These are phyloP conservation scores for Zaprionus davidi DNA, from an alignment of 1,140 invertebrate species.

Conservation along the genomic window DNA sequence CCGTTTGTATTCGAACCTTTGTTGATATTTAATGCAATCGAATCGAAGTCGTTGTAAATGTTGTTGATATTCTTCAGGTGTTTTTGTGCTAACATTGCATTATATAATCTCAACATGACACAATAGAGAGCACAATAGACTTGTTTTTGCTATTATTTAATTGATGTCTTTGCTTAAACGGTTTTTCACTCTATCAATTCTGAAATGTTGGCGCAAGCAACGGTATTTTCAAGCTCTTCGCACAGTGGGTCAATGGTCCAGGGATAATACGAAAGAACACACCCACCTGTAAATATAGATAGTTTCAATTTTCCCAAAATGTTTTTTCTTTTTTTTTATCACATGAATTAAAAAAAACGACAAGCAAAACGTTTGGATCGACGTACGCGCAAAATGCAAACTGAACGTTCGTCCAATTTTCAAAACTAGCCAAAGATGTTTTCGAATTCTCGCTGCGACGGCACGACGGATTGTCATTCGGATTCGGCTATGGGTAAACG, in stretches of 20 bases:
- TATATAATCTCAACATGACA: conserved; percentile 65
- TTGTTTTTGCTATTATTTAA: conserved; percentile 45
- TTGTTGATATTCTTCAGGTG: conserved; percentile 52
- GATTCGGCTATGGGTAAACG: conserved; percentile 29
- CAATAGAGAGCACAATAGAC: conserved; percentile 28
- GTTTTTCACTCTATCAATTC: background rate
- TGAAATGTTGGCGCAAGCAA: background rate
- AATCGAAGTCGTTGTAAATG: conserved; percentile 15
- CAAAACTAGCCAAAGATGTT: conserved; percentile 51
- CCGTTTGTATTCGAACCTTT: conserved; percentile 19
- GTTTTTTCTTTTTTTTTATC: conserved; percentile 43
- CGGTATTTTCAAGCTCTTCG: background rate
- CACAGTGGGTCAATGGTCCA: conserved; percentile 17
- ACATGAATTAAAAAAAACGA: conserved; percentile 11
- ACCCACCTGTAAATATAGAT: conserved; percentile 73
- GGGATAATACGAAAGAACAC: conserved; percentile 23
- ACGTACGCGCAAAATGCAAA: conserved; percentile 42
- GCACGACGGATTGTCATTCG: conserved; percentile 18
- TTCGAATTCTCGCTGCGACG: conserved; percentile 30
- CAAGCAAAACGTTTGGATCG: conserved; percentile 37
- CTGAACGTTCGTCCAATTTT: conserved; percentile 59
- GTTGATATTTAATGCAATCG: background rate
- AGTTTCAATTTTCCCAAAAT: conserved; percentile 50
- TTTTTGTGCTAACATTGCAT: conserved; percentile 47
- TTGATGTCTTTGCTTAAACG: conserved; percentile 11